These are phyloP conservation scores for Ditula angustiorana DNA, from an alignment of 2,888 invertebrate species.

Conservation along the genomic window DNA sequence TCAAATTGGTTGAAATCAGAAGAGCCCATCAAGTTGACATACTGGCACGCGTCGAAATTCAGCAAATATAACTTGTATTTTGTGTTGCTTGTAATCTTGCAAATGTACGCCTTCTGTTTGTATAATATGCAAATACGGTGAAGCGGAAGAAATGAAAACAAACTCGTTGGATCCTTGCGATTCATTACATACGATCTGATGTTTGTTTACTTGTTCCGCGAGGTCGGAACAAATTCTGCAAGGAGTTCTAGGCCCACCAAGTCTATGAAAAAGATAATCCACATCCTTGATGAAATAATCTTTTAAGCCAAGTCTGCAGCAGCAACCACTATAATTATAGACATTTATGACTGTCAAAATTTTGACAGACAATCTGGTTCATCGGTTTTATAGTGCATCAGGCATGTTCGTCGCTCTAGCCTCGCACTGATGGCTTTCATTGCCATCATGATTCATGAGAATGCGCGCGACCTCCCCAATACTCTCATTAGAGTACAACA, in stretches of 20 bases:
- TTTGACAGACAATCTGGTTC: too few species aligned
- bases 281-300: not conserved
- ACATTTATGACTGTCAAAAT: too few species aligned
- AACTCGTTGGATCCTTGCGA: constrained; percentile 48
- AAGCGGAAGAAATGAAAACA: constrained; percentile 68
- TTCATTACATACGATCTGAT: constrained; percentile 45
- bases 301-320: too few species aligned
- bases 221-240: constrained; percentile 1
- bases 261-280: not conserved
- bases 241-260: not conserved
- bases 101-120: constrained; percentile 71
- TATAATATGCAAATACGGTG: constrained; percentile 71
- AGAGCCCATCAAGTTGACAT: constrained; percentile 42
- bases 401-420: too few species aligned
- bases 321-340: too few species aligned
- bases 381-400: too few species aligned
- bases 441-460: too few species aligned
- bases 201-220: constrained; percentile 44
- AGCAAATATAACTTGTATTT: constrained; percentile 68
- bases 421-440: too few species aligned
- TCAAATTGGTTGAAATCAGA: constrained; percentile 15
- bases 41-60: constrained; percentile 52
- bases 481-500: too few species aligned
- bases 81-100: constrained; percentile 73
- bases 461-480: too few species aligned